These are phyloP conservation scores for Dinoponera quadriceps DNA, from an alignment of 1,140 invertebrate genomes.

Conservation along the genomic window DNA sequence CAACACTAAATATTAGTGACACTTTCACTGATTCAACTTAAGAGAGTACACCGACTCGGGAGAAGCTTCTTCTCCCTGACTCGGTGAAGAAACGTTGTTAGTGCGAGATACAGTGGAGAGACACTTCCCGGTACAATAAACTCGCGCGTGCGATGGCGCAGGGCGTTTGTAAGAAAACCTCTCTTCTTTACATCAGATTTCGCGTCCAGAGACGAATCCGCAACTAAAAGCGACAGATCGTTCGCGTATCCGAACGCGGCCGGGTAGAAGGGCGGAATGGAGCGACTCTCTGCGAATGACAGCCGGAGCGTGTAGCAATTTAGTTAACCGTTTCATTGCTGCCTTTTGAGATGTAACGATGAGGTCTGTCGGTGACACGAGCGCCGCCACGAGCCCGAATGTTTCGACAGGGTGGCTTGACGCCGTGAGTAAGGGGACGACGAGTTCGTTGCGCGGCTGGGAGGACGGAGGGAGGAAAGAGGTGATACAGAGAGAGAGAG, in stretches of 20 bases:
- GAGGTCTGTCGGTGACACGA: conserved; percentile 80
- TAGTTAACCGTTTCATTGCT: conserved; percentile 84
- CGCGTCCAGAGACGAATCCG: conserved; percentile 29
- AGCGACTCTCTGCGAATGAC: conserved; percentile 77
- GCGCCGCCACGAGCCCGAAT: conserved; percentile 70
- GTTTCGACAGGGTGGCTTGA: conserved; percentile 66
- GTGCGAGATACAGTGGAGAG: too few species aligned
- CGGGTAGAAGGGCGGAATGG: conserved; percentile 32
- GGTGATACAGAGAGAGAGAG: not conserved
- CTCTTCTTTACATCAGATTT: conserved; percentile 18
- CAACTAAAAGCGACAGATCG: conserved; percentile 47
- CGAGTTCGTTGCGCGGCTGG: not conserved
- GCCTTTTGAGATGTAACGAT: conserved; percentile 84
- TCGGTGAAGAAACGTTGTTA: too few species aligned
- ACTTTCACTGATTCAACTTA: too few species aligned
- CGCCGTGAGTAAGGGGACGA: not conserved
- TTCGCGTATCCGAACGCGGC: conserved; percentile 32
- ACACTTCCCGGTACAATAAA: not conserved
- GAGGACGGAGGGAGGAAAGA: not conserved
- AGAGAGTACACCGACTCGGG: too few species aligned
- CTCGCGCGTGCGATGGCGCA: not conserved
- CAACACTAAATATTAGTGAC: too few species aligned
- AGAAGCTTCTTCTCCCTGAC: too few species aligned
- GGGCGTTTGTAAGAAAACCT: not conserved
- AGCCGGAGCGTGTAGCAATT: conserved; percentile 81